These are phyloP conservation scores for Amyelois transitella DNA, from an alignment of 1,140 invertebrate genomes.

Conservation along the genomic window DNA sequence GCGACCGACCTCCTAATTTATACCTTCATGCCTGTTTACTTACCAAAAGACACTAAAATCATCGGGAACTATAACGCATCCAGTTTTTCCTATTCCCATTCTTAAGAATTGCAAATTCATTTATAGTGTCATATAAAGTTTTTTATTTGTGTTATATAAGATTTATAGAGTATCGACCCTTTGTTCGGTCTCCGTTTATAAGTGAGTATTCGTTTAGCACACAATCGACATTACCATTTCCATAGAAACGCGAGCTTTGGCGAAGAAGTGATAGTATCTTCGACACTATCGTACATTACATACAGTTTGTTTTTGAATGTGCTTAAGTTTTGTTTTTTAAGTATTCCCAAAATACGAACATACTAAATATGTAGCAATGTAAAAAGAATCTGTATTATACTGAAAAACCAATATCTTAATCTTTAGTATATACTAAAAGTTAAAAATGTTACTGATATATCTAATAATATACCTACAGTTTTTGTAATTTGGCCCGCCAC, in stretches of 20 bases:
- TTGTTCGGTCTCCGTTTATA: slow-evolving; percentile 40
- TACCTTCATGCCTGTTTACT: slow-evolving; percentile 62
- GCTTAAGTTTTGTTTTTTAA: background rate
- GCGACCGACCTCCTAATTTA: slow-evolving; percentile 61
- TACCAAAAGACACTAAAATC: slow-evolving; percentile 38
- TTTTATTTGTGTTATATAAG: slow-evolving; percentile 41
- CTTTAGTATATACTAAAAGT: no score
- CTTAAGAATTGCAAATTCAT: slow-evolving; percentile 49
- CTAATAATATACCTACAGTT: no score
- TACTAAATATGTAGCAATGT: no score
- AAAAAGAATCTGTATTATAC: no score
- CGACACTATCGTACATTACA: slow-evolving; percentile 6
- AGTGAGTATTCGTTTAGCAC: slow-evolving; percentile 52
- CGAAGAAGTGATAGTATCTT: slow-evolving; percentile 17
- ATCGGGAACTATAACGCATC: slow-evolving; percentile 32
- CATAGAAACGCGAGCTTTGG: slow-evolving; percentile 38
- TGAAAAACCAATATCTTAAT: no score
- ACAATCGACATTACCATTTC: slow-evolving; percentile 60
- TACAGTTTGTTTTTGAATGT: background rate
- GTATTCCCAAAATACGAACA: background rate
- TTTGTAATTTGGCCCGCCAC: no score
- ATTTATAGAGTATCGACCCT: slow-evolving; percentile 51
- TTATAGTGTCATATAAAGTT: slow-evolving; percentile 35
- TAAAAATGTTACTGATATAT: no score
- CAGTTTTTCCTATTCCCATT: slow-evolving; percentile 38